A percentile compares a stretch with the other conserved stretches of the same genome.
Conservation (phyloP, 1,140 invertebrate genomes). For the Pygmarrhopalites habei region DNA sequence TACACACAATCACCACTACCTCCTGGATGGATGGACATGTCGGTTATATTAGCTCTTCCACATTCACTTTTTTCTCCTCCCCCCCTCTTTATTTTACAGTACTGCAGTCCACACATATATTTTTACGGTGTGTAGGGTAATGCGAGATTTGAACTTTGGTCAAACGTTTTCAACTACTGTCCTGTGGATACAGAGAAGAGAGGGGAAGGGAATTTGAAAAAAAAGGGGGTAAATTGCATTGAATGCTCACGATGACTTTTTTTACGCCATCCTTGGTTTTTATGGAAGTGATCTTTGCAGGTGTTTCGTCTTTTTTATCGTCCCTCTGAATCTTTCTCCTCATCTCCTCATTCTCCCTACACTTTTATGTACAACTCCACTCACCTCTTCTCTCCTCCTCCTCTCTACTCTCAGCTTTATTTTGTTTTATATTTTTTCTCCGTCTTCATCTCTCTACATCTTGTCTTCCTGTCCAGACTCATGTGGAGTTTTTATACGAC, state of each 20-base stretch:
- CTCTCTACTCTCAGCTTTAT: not conserved
- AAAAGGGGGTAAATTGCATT: slow-evolving; percentile 1
- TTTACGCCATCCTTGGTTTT: not conserved
- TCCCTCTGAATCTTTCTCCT: not conserved
- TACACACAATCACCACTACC: not conserved
- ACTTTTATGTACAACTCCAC: too few relatives aligned
- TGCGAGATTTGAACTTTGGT: too few relatives aligned
- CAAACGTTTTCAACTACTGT: too few relatives aligned
- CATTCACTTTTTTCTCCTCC: not conserved
- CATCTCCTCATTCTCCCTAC: not conserved
- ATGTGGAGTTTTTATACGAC: too few relatives aligned
- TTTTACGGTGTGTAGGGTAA: too few relatives aligned
- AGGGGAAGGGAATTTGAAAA: not conserved
- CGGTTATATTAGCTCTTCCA: not conserved
- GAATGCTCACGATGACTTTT: slow-evolving; percentile 9
- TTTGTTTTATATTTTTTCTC: too few relatives aligned
- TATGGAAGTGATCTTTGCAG: slow-evolving; percentile 8
- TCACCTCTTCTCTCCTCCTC: not conserved
- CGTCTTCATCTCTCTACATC: too few relatives aligned
- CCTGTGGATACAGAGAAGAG: not conserved
- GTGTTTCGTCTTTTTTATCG: slow-evolving; percentile 1
- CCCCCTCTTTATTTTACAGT: too few relatives aligned
- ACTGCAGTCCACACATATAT: too few relatives aligned
- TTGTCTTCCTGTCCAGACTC: too few relatives aligned
- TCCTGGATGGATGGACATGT: not conserved